Percentiles rank a stretch among this genome's conserved stretches.
Conservation (phyloP, 2,888 invertebrate species). For the Mesorhabditis sp. region DNA sequence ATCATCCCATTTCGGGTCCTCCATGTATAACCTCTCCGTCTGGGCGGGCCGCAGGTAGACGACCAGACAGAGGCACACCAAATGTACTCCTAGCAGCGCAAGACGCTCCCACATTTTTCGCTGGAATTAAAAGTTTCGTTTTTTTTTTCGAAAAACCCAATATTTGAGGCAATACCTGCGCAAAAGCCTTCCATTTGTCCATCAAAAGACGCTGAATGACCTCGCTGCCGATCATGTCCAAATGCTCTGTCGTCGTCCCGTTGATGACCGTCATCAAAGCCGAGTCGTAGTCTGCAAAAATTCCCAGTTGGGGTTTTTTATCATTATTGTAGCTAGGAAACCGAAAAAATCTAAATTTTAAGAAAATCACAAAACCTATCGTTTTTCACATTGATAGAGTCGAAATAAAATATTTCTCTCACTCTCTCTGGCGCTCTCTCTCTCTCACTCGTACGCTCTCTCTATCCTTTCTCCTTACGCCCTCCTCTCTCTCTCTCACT, state of each 20-base stretch:
- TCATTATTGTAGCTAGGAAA: too few relatives aligned
- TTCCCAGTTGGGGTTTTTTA: too few relatives aligned
- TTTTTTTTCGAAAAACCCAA: slow-evolving; percentile 9
- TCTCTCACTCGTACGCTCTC: too few relatives aligned
- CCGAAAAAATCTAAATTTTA: too few relatives aligned
- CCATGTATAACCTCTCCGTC: slow-evolving; percentile 63
- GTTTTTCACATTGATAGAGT: too few relatives aligned
- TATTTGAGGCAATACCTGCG: slow-evolving; percentile 69
- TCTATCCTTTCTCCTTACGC: too few relatives aligned
- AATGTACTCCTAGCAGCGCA: slow-evolving; percentile 79
- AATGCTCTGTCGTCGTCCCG: slow-evolving; percentile 92
- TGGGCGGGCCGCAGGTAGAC: slow-evolving; percentile 82
- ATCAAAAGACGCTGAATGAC: slow-evolving; percentile 92
- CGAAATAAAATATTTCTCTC: too few relatives aligned
- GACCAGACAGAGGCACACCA: slow-evolving; percentile 80
- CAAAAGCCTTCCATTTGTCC: slow-evolving; percentile 99
- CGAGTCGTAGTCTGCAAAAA: slow-evolving; percentile 84
- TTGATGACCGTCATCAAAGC: slow-evolving; percentile 94
- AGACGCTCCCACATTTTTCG: slow-evolving; percentile 87
- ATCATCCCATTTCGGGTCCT: slow-evolving; percentile 42
- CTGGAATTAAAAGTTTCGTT: slow-evolving; percentile 62
- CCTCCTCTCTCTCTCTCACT: too few relatives aligned
- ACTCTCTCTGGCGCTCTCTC: too few relatives aligned
- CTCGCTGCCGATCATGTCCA: slow-evolving; percentile 97
- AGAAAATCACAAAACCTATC: too few relatives aligned